phyloP scores from a whole-genome alignment of 2,113 vertebrate genomes.

The Indicator maculatus region DNA sequence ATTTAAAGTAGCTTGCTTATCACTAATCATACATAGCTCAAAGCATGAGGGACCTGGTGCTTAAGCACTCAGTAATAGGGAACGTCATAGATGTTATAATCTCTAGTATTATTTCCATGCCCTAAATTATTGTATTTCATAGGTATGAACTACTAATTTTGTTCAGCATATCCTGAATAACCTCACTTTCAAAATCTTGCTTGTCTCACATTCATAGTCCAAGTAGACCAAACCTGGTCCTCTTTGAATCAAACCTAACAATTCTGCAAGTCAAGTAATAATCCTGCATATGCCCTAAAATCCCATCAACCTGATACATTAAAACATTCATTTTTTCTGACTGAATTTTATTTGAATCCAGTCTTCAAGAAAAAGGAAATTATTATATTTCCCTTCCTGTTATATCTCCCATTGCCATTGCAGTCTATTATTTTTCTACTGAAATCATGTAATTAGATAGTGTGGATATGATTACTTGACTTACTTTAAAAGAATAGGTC shows the following conservation, averaged over 20 bases:
- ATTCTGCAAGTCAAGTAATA: not conserved
- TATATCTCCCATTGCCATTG: not conserved
- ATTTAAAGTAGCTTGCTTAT: not conserved
- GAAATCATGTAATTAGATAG: slow-evolving; percentile 58
- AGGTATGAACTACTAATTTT: not conserved
- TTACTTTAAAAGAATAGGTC: slow-evolving; percentile 47
- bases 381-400: not conserved
- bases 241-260: not conserved
- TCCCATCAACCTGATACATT: not conserved
- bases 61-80: not conserved
- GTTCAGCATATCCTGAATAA: not conserved
- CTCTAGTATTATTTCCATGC: not conserved
- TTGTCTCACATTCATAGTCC: not conserved
- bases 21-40: not conserved
- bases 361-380: not conserved
- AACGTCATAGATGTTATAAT: not conserved
- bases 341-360: not conserved
- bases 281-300: not conserved
- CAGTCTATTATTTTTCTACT: not conserved
- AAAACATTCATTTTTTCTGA: not conserved
- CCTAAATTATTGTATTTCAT: not conserved
- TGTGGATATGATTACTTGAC: slow-evolving; percentile 61
- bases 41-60: not conserved
- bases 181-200: not conserved
- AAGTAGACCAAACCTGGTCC: not conserved